These are phyloP conservation scores for Crenuchus spilurus DNA, from an alignment of 2,797 vertebrate species.

Conservation along the genomic window DNA sequence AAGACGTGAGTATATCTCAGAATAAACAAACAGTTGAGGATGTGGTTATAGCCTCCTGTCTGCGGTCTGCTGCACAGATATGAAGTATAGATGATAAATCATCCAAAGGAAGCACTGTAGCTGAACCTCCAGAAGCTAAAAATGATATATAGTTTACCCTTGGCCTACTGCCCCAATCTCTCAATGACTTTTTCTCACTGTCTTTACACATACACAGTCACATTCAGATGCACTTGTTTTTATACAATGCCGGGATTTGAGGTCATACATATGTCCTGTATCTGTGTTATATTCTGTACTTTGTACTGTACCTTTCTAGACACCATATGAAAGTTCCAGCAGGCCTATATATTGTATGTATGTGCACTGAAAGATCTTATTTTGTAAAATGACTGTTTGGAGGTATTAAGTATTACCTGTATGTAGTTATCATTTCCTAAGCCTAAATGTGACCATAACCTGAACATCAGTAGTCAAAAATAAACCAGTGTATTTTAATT, in stretches of 20 bases:
- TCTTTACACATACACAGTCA: not conserved
- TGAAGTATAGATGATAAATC: not conserved
- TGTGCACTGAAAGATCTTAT: no score
- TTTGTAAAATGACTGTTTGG: no score
- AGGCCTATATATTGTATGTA: no score
- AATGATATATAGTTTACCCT: not conserved
- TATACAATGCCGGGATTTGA: not conserved
- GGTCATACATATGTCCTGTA: not conserved
- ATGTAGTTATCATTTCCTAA: no score
- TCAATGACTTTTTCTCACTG: not conserved
- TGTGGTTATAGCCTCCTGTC: not conserved
- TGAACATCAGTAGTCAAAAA: no score
- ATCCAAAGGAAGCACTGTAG: not conserved
- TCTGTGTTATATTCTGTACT: not conserved
- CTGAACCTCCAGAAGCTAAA: not conserved
- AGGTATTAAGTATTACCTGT: no score
- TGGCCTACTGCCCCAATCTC: constrained; percentile 56
- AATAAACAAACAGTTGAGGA: not conserved
- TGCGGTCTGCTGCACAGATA: not conserved
- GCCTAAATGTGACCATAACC: no score
- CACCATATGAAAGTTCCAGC: no score
- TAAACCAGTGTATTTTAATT: no score
- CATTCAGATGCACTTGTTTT: not conserved
- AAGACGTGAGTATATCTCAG: constrained; percentile 85
- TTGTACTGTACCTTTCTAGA: no score